phyloP scores from a whole-genome alignment of 2,797 vertebrate species.

The Tangara arthus region DNA sequence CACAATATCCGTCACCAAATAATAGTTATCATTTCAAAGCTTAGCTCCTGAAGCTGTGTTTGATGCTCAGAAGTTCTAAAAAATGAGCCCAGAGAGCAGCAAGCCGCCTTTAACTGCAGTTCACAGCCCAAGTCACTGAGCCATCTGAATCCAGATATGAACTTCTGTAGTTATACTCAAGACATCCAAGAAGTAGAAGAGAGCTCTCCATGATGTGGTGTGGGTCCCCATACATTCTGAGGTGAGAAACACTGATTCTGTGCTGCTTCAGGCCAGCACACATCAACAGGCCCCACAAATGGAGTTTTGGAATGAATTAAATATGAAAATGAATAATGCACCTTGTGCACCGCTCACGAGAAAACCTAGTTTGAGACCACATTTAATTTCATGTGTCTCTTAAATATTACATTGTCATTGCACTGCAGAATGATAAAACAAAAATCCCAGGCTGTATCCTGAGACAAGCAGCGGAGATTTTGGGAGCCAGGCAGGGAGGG shows the following conservation, averaged over 20 bases:
- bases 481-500: not conserved
- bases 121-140: not conserved
- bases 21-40: not conserved
- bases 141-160: not conserved
- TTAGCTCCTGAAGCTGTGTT: not conserved
- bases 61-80: not conserved
- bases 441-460: not conserved
- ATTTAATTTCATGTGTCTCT: not conserved
- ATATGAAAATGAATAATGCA: conserved; percentile 60
- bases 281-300: not conserved
- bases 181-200: not conserved
- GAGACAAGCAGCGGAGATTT: fast-evolving
- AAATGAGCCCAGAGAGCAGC: not conserved
- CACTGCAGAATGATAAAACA: not conserved
- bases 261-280: not conserved
- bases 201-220: not conserved
- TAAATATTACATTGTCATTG: conserved; percentile 40
- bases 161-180: not conserved
- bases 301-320: conserved; percentile 48
- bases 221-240: not conserved
- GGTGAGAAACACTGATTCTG: not conserved
- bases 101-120: not conserved
- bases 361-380: conserved; percentile 13
- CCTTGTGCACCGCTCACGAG: not conserved
- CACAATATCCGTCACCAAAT: not conserved